A percentile compares a stretch with the other conserved stretches of the same genome.
phyloP scores from a whole-genome alignment of 2,888 invertebrate genomes.

The Vesta saturnalis region DNA sequence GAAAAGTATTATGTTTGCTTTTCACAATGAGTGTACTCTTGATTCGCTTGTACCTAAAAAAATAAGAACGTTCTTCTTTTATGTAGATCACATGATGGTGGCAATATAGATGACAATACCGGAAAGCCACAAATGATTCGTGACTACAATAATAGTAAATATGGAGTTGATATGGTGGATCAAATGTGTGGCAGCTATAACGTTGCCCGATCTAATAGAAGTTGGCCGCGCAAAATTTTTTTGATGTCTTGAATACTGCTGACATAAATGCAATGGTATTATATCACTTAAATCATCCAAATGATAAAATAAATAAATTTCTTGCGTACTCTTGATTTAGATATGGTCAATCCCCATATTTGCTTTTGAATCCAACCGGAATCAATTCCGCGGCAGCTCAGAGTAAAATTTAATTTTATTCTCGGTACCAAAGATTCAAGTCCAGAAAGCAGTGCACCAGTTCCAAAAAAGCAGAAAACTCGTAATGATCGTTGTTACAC shows the following conservation, averaged over 20 bases:
- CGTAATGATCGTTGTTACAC: background rate
- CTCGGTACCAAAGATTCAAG: background rate
- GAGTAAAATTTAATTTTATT: background rate
- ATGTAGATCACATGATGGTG: background rate
- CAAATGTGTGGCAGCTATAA: background rate
- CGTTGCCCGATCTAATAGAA: background rate
- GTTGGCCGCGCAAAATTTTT: background rate
- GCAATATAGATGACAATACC: background rate
- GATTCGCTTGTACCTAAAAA: background rate
- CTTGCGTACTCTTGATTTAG: background rate
- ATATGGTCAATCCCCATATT: background rate
- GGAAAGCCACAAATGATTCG: background rate
- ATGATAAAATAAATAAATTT: background rate
- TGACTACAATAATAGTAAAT: background rate
- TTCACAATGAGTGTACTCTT: background rate
- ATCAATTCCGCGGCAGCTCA: background rate
- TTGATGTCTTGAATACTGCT: background rate
- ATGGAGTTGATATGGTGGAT: no score
- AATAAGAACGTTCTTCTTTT: background rate
- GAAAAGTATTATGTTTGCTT: background rate
- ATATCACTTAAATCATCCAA: no score
- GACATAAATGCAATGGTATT: background rate
- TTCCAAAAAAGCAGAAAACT: background rate
- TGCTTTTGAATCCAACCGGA: background rate
- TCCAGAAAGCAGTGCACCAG: background rate